Conservation (phyloP, 2,888 invertebrate species). For the Deroplatys truncata region DNA sequence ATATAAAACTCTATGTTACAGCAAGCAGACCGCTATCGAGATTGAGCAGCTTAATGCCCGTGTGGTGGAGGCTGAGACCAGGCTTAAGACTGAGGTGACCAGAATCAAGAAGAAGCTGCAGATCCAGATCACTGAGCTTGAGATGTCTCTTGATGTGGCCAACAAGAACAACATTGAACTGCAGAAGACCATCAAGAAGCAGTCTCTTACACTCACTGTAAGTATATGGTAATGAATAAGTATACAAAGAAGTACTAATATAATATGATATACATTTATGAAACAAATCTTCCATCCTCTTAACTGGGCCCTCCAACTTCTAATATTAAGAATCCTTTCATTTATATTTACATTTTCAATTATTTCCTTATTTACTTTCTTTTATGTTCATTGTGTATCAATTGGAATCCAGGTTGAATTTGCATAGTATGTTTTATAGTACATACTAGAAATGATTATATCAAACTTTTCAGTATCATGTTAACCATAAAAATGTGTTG, state of each 20-base stretch:
- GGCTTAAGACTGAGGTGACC: constrained; percentile 89
- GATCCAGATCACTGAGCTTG: constrained; percentile 94
- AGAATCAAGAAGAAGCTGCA: constrained; percentile 99
- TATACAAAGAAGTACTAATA: too few species aligned
- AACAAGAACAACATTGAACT: constrained; percentile 97
- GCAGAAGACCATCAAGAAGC: constrained; percentile 97
- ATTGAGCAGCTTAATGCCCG: constrained; percentile 94
- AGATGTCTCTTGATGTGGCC: constrained; percentile 93
- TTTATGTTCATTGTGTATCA: too few species aligned
- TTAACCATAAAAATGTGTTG: neutral
- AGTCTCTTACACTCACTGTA: constrained; percentile 82
- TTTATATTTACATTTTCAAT: too few species aligned
- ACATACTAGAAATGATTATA: too few species aligned
- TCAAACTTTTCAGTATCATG: neutral
- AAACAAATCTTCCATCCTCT: too few species aligned
- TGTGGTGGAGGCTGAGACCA: constrained; percentile 93
- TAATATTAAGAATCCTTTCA: too few species aligned
- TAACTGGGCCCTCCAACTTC: too few species aligned
- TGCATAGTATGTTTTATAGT: too few species aligned
- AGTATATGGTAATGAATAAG: constrained; percentile 31
- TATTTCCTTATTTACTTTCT: too few species aligned
- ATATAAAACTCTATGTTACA: constrained; percentile 42
- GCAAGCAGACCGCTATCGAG: constrained; percentile 97
- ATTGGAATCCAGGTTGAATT: too few species aligned
- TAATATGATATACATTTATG: too few species aligned